These are phyloP conservation scores for Lycodopsis pacificus DNA, from an alignment of 2,797 vertebrate genomes.

Conservation along the genomic window DNA sequence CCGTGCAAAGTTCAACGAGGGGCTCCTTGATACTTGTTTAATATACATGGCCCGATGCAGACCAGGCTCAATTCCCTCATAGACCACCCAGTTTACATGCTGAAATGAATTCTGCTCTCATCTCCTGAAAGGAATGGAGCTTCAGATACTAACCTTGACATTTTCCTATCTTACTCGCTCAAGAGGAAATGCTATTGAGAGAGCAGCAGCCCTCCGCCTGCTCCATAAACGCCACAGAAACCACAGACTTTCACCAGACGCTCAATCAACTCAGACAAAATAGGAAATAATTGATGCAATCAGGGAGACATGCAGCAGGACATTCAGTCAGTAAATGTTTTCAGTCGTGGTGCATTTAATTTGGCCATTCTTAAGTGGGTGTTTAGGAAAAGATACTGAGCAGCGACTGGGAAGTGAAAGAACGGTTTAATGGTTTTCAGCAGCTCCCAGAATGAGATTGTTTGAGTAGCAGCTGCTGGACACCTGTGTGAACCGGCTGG, in stretches of 20 bases:
- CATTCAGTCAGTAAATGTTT: slow-evolving; percentile 20
- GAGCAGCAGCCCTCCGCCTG: slow-evolving; percentile 3
- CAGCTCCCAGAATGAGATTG: slow-evolving; percentile 35
- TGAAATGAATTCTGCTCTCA: slow-evolving; percentile 63
- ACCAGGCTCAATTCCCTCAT: slow-evolving; percentile 39
- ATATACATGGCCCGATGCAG: slow-evolving; percentile 69
- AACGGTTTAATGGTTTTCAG: slow-evolving; percentile 17
- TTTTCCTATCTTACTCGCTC: slow-evolving; percentile 49
- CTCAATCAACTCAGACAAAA: slow-evolving; percentile 26
- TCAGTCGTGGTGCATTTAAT: slow-evolving; percentile 14
- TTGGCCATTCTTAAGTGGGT: not conserved
- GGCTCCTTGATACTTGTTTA: slow-evolving; percentile 76
- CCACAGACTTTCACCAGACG: slow-evolving; percentile 26
- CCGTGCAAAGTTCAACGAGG: slow-evolving; percentile 75
- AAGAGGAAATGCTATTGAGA: slow-evolving; percentile 54
- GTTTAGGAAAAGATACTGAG: not conserved
- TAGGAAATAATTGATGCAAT: slow-evolving; percentile 36
- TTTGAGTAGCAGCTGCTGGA: slow-evolving; percentile 67
- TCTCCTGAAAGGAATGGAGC: slow-evolving; percentile 44
- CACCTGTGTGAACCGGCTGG: slow-evolving; percentile 54
- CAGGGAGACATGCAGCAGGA: not conserved
- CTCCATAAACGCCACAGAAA: slow-evolving; percentile 25
- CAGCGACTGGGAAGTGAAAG: slow-evolving; percentile 6
- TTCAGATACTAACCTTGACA: slow-evolving; percentile 51
- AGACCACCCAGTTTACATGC: slow-evolving; percentile 73